These are phyloP conservation scores for Caenorhabditis sulstoni DNA, from an alignment of 2,888 invertebrate species.

Conservation along the genomic window DNA sequence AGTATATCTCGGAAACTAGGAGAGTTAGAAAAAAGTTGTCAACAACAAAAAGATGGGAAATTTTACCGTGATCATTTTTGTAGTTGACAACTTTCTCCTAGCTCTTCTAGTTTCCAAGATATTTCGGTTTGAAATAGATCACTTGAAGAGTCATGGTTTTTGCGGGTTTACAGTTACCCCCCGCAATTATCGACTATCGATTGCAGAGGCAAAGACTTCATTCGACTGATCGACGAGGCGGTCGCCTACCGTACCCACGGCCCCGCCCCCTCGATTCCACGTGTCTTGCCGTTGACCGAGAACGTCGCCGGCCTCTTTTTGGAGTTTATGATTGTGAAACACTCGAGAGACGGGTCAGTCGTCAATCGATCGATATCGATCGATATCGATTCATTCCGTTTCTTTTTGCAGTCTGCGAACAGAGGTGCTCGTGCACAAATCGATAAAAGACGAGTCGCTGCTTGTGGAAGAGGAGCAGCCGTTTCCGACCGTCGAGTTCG, in stretches of 20 bases:
- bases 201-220: constrained; percentile 77
- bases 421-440: constrained; percentile 69
- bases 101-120: too few relatives aligned
- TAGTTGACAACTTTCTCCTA: too few relatives aligned
- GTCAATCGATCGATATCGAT: neutral
- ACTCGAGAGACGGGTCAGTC: constrained; percentile 70
- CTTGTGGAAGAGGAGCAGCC: constrained; percentile 66
- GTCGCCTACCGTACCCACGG: constrained; percentile 58
- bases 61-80: too few relatives aligned
- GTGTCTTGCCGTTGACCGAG: constrained; percentile 65
- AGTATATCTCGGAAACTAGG: too few relatives aligned
- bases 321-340: constrained; percentile 79
- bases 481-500: constrained; percentile 79
- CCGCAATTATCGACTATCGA: constrained; percentile 8
- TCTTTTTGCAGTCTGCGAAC: constrained; percentile 66
- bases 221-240: constrained; percentile 75
- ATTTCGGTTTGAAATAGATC: too few relatives aligned
- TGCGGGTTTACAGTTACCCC: too few relatives aligned
- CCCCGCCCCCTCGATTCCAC: constrained; percentile 42
- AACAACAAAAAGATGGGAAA: too few relatives aligned
- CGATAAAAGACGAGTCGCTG: constrained; percentile 60
- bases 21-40: too few relatives aligned
- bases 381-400: neutral
- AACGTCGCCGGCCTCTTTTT: constrained; percentile 77
- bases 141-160: too few relatives aligned